These are phyloP conservation scores for Manis crassicaudata DNA, from an alignment of 2,797 vertebrate species.

Conservation along the genomic window DNA sequence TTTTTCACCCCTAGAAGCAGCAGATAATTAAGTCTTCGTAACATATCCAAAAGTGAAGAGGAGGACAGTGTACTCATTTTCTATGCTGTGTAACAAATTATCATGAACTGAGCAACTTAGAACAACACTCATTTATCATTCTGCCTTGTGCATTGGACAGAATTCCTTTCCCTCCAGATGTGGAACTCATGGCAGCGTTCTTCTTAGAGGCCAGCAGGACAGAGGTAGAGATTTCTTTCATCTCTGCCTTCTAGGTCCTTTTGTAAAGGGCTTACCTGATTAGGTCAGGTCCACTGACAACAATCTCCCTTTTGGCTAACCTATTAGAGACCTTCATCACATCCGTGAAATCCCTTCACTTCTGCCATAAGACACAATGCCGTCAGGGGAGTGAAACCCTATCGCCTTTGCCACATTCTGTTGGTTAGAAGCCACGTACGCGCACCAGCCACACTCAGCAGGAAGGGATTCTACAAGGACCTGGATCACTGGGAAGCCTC, in stretches of 20 bases:
- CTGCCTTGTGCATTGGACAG: not conserved
- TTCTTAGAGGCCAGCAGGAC: not conserved
- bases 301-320: not conserved
- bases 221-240: not conserved
- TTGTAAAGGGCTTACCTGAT: not conserved
- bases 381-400: not conserved
- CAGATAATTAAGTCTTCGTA: slow-evolving; percentile 6
- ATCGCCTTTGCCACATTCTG: not conserved
- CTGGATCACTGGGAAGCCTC: not conserved
- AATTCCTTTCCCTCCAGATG: not conserved
- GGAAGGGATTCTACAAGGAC: not conserved
- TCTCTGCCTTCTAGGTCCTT: not conserved
- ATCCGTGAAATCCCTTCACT: not conserved
- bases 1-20: not conserved
- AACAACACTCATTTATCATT: not conserved
- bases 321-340: not conserved
- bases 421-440: not conserved
- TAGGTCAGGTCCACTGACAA: not conserved
- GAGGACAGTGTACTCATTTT: not conserved
- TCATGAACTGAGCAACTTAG: not conserved
- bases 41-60: not conserved
- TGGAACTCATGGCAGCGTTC: not conserved
- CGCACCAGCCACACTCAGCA: not conserved
- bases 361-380: not conserved
- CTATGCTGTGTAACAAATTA: not conserved